A percentile compares a stretch with the other conserved stretches of the same genome.
These are phyloP conservation scores for Lordiphosa mommai DNA, from an alignment of 1,140 invertebrate genomes.

Conservation along the genomic window DNA sequence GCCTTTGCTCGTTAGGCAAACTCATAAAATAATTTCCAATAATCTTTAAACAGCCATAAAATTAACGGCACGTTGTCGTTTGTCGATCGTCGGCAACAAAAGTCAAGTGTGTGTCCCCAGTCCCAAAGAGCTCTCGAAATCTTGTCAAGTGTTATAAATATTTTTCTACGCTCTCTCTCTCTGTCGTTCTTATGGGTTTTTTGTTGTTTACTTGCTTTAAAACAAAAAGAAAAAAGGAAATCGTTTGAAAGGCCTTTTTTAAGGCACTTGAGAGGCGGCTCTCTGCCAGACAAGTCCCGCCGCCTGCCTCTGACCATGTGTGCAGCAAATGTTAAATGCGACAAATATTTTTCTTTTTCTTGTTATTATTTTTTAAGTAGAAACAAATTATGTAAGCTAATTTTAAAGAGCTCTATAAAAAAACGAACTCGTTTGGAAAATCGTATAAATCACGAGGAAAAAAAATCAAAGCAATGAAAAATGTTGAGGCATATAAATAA, in stretches of 20 bases:
- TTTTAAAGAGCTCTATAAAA: constrained; percentile 48
- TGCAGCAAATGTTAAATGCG: constrained; percentile 63
- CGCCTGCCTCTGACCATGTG: constrained; percentile 38
- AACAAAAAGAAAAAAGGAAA: constrained; percentile 34
- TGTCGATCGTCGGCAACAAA: constrained; percentile 8
- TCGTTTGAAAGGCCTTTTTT: constrained; percentile 50
- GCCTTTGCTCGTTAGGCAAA: constrained; percentile 55
- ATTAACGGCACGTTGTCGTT: constrained; percentile 66
- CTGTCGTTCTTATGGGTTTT: neutral
- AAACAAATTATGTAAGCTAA: constrained; percentile 54
- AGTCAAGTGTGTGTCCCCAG: constrained; percentile 53
- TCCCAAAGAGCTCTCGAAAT: constrained; percentile 39
- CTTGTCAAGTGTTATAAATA: constrained; percentile 76
- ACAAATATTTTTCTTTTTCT: constrained; percentile 35
- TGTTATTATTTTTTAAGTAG: constrained; percentile 33
- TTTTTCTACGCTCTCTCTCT: constrained; percentile 54
- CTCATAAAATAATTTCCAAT: constrained; percentile 75
- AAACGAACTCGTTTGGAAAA: constrained; percentile 26
- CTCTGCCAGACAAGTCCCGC: constrained; percentile 21
- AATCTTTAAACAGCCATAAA: constrained; percentile 74
- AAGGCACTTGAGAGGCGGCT: constrained; percentile 55
- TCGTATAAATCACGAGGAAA: constrained; percentile 39
- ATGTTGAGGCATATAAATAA: constrained; percentile 19
- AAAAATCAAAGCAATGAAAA: constrained; percentile 49
- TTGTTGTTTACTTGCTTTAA: constrained; percentile 17